A percentile compares a stretch with the other conserved stretches of the same genome.
Conservation (phyloP, 2,797 vertebrate species). For the Sebastes taczanowskii region DNA sequence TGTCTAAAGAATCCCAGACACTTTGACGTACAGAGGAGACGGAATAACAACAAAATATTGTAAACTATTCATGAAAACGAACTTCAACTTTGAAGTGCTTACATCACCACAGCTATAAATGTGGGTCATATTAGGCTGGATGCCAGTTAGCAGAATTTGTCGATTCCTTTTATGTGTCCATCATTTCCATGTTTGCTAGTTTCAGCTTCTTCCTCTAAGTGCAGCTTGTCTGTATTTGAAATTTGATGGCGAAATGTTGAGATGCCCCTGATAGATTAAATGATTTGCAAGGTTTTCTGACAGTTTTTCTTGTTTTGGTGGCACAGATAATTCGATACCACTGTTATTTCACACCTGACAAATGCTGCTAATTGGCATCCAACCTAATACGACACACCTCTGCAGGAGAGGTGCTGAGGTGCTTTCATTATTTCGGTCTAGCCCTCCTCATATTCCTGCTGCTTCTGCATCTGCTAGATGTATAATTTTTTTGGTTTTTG, state of each 20-base stretch:
- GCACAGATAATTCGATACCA: not conserved
- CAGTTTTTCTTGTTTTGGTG: not conserved
- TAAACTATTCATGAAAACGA: constrained; percentile 49
- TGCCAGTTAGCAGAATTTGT: constrained; percentile 39
- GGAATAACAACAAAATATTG: constrained; percentile 31
- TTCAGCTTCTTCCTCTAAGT: constrained; percentile 17
- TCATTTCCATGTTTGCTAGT: constrained; percentile 17
- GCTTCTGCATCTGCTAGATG: not conserved
- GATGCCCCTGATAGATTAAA: not conserved
- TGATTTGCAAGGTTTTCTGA: not conserved
- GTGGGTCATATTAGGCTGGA: constrained; percentile 41
- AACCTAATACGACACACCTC: not conserved
- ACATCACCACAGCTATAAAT: constrained; percentile 32
- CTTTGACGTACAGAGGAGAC: constrained; percentile 15
- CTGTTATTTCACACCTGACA: constrained; percentile 4
- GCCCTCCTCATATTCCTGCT: not conserved
- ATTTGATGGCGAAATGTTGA: not conserved
- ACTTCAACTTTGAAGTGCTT: constrained; percentile 29
- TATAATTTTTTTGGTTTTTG: not conserved
- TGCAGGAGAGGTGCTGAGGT: not conserved
- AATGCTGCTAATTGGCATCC: constrained; percentile 7
- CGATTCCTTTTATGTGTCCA: constrained; percentile 49
- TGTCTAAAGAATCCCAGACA: not conserved
- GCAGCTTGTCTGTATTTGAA: constrained; percentile 16
- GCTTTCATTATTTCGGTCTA: not conserved